A percentile compares a stretch with the other conserved stretches of the same genome.
These are phyloP conservation scores for Huso huso DNA, from an alignment of 2,797 vertebrate species.

Conservation along the genomic window DNA sequence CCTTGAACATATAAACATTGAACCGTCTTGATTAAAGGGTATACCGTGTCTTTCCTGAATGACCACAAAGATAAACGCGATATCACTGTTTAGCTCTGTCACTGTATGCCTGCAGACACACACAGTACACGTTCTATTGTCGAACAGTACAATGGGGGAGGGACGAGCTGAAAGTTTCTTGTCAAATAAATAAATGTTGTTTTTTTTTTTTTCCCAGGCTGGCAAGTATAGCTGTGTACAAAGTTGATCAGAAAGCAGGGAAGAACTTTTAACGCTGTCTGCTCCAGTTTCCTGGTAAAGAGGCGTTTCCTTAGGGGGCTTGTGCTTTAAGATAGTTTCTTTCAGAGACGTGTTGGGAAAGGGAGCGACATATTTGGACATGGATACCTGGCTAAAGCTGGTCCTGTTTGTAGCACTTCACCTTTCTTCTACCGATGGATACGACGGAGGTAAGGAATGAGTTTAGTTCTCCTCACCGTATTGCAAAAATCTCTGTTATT, in stretches of 20 bases:
- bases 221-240: slow-evolving; percentile 13
- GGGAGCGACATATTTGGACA: slow-evolving; percentile 37
- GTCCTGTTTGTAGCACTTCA: slow-evolving; percentile 44
- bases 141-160: slow-evolving; percentile 21
- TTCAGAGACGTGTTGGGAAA: slow-evolving; percentile 36
- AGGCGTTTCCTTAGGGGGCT: slow-evolving; percentile 61
- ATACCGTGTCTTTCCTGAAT: too few species aligned
- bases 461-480: background rate
- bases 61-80: too few species aligned
- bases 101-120: too few species aligned
- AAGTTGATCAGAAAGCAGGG: slow-evolving; percentile 25
- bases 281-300: slow-evolving; percentile 54
- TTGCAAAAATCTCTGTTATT: background rate
- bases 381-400: slow-evolving; percentile 57
- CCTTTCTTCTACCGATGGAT: slow-evolving; percentile 46
- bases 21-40: too few species aligned
- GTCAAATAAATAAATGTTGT: slow-evolving; percentile 9
- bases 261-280: slow-evolving; percentile 31
- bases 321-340: slow-evolving; percentile 51
- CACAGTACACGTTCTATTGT: too few species aligned
- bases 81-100: too few species aligned
- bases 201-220: slow-evolving; percentile 40
- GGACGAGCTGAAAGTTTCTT: slow-evolving; percentile 51
- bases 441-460: slow-evolving; percentile 55
- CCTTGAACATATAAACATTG: too few species aligned